Conservation (phyloP, 2,888 invertebrate species). For the Psylliodes chrysocephalus region DNA sequence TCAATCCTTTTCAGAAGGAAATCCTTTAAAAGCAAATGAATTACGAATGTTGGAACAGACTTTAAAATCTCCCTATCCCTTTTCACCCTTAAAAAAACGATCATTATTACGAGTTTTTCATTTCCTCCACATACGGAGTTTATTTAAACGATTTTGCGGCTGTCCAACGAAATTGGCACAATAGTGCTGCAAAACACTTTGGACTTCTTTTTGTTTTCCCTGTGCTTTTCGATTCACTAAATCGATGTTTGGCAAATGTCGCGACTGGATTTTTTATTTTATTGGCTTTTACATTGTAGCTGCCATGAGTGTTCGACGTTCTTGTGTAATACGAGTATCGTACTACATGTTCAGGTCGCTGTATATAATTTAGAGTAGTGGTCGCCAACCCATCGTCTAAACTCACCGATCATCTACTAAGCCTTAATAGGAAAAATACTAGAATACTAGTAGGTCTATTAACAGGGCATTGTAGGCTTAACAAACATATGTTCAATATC, state of each 20-base stretch:
- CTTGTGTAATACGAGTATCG: slow-evolving; percentile 15
- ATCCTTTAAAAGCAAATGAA: slow-evolving; percentile 14
- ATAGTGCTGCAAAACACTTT: slow-evolving; percentile 14
- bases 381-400: too few relatives aligned
- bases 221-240: slow-evolving; percentile 22
- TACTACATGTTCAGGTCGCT: neutral
- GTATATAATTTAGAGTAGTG: too few relatives aligned
- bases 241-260: slow-evolving; percentile 40
- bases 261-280: slow-evolving; percentile 37
- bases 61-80: neutral
- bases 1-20: slow-evolving; percentile 2
- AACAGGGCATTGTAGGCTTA: too few relatives aligned
- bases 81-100: neutral
- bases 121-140: slow-evolving; percentile 5
- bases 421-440: too few relatives aligned
- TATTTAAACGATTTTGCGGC: slow-evolving; percentile 12
- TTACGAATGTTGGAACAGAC: slow-evolving; percentile 10
- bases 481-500: too few relatives aligned
- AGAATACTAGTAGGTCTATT: too few relatives aligned
- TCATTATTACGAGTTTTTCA: slow-evolving; percentile 17
- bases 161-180: slow-evolving; percentile 11
- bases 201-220: slow-evolving; percentile 25
- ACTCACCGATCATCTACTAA: too few relatives aligned
- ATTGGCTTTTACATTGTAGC: slow-evolving; percentile 24
- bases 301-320: slow-evolving; percentile 39